These are phyloP conservation scores for Drosophila kanekoi DNA, from an alignment of 2,888 invertebrate species.

Conservation along the genomic window DNA sequence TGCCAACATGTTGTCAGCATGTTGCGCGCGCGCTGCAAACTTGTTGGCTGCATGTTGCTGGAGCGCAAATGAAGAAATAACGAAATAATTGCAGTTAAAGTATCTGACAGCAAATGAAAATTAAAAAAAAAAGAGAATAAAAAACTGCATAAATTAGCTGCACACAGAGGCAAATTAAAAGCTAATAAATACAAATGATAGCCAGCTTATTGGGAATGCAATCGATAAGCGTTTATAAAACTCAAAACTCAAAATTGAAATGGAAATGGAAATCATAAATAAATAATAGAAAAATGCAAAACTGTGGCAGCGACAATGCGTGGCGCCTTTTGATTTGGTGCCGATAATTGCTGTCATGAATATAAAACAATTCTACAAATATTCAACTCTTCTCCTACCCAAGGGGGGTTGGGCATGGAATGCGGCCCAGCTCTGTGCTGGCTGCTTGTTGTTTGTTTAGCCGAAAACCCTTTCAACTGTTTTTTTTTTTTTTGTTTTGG, in stretches of 20 bases:
- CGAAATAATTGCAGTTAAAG: conserved; percentile 51
- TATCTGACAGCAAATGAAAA: conserved; percentile 52
- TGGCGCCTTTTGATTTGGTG: conserved; percentile 65
- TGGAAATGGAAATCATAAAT: conserved; percentile 29
- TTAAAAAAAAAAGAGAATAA: conserved; percentile 3
- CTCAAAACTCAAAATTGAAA: conserved; percentile 34
- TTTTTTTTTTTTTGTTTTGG: conserved; percentile 37
- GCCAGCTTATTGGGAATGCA: conserved; percentile 30
- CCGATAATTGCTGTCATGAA: conserved; percentile 79
- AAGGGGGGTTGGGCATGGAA: conserved; percentile 18
- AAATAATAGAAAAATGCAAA: conserved; percentile 44
- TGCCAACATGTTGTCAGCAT: conserved; percentile 45
- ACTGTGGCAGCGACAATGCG: conserved; percentile 15
- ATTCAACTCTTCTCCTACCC: conserved; percentile 23
- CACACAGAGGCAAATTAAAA: conserved; percentile 47
- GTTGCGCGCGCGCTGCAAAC: conserved; percentile 60
- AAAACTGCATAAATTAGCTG: conserved; percentile 47
- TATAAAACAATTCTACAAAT: conserved; percentile 53
- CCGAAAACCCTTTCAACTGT: conserved; percentile 65
- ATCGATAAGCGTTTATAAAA: conserved; percentile 45
- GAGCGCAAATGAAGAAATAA: conserved; percentile 57
- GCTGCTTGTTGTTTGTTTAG: conserved; percentile 46
- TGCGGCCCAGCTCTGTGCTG: conserved; percentile 19
- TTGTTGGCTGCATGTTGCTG: conserved; percentile 65
- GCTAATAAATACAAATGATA: conserved; percentile 54